Evolutionary conservation across 2,113 vertebrate genomes (phyloP).

Genomic region (Oxyruncus cristatus): DNA sequence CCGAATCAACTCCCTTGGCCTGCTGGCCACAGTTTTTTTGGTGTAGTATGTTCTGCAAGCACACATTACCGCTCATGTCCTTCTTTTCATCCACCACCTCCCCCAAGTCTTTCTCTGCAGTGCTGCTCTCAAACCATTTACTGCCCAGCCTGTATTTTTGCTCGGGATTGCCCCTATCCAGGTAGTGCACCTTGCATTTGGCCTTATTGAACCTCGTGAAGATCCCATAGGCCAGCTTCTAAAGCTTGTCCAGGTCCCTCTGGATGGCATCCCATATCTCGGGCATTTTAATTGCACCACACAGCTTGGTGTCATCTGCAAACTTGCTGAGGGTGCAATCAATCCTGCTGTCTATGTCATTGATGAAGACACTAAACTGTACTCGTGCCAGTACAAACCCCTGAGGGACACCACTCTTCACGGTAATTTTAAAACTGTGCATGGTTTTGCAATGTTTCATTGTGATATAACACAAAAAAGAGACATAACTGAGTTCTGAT

Average conservation of each 20-base stretch:
- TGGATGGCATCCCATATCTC: not conserved
- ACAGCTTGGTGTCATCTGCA: not conserved
- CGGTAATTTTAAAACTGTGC: not conserved
- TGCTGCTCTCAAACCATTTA: not conserved
- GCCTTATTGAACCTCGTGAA: not conserved
- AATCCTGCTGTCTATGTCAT: not conserved
- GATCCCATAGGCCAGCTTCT: not conserved
- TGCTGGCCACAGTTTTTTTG: rapidly evolving
- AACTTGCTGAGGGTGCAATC: not conserved
- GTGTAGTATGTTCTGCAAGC: not conserved
- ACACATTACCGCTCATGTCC: rapidly evolving
- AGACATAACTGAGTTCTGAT: not conserved
- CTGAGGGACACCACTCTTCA: not conserved
- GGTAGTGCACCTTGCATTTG: not conserved
- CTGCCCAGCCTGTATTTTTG: not conserved
- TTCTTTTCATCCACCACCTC: not conserved
- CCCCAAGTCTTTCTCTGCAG: not conserved
- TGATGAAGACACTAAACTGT: not conserved
- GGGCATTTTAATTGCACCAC: not conserved
- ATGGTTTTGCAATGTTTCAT: not conserved
- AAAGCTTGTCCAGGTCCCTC: not conserved
- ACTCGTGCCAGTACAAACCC: not conserved
- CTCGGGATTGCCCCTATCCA: not conserved
- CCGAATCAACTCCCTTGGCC: not conserved
- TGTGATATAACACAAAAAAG: not conserved